Evolutionary conservation across 2,888 invertebrate genomes (phyloP).

Genomic region (Gerris lacustris): DNA sequence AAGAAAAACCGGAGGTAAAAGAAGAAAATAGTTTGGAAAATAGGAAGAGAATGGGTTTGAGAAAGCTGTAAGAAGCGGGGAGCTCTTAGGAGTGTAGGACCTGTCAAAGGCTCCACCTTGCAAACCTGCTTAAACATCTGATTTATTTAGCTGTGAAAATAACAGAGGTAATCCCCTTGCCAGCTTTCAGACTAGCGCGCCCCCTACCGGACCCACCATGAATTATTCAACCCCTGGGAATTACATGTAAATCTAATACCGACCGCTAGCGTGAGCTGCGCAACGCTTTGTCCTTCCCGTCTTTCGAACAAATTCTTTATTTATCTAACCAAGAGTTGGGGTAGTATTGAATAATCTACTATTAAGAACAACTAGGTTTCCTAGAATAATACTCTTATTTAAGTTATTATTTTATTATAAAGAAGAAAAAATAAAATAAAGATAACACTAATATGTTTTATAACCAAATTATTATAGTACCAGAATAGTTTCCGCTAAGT

Average conservation of each 20-base stretch:
- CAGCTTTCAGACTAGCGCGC: not conserved
- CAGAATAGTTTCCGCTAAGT: too few species aligned
- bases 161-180: not conserved
- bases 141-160: not conserved
- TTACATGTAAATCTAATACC: not conserved
- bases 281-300: too few species aligned
- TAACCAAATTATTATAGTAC: too few species aligned
- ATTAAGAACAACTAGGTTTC: too few species aligned
- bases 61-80: not conserved
- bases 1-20: too few species aligned
- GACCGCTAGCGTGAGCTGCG: not conserved
- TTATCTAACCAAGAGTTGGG: too few species aligned
- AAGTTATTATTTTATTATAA: too few species aligned
- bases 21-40: not conserved
- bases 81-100: not conserved
- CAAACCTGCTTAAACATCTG: not conserved
- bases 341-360: too few species aligned
- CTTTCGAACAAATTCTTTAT: too few species aligned
- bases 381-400: too few species aligned
- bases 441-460: too few species aligned
- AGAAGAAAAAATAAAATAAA: too few species aligned
- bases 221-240: not conserved
- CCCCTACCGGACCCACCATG: not conserved
- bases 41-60: not conserved
- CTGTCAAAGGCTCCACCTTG: not conserved